A percentile compares a stretch with the other conserved stretches of the same genome.
Conservation (phyloP, 2,113 vertebrate genomes). For the Drymodes brunneopygia region DNA sequence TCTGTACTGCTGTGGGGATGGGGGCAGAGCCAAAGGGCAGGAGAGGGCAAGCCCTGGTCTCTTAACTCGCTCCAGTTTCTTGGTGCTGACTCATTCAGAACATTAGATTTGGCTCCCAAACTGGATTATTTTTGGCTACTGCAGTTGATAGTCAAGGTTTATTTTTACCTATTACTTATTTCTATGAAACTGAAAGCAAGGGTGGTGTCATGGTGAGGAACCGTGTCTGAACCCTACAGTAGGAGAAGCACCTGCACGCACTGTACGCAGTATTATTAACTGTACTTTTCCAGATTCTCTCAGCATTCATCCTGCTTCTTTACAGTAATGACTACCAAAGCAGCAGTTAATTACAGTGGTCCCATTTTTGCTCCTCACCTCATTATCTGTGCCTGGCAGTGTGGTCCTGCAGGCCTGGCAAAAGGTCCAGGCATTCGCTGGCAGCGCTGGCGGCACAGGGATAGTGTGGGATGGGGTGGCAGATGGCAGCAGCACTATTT, state of each 20-base stretch:
- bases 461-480: constrained; percentile 63
- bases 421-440: constrained; percentile 34
- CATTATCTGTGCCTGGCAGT: constrained; percentile 52
- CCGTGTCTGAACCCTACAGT: neutral
- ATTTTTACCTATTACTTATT: constrained; percentile 23
- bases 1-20: too few species aligned
- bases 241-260: neutral
- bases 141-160: neutral
- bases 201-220: neutral
- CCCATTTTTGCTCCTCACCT: constrained; percentile 49
- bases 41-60: neutral
- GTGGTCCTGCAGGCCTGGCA: constrained; percentile 38
- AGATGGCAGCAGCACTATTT: constrained; percentile 78
- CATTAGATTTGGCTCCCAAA: neutral
- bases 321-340: constrained; percentile 12
- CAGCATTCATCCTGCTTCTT: neutral
- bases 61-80: accelerated
- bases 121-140: neutral
- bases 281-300: neutral
- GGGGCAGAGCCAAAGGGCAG: neutral
- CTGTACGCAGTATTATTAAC: neutral
- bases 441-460: constrained; percentile 44
- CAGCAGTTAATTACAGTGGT: constrained; percentile 59
- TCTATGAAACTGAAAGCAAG: neutral
- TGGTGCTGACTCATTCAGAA: neutral